Percentiles rank a stretch among this genome's conserved stretches.
phyloP scores from a whole-genome alignment of 2,797 vertebrate genomes.

The Pipistrellus pipistrellus region DNA sequence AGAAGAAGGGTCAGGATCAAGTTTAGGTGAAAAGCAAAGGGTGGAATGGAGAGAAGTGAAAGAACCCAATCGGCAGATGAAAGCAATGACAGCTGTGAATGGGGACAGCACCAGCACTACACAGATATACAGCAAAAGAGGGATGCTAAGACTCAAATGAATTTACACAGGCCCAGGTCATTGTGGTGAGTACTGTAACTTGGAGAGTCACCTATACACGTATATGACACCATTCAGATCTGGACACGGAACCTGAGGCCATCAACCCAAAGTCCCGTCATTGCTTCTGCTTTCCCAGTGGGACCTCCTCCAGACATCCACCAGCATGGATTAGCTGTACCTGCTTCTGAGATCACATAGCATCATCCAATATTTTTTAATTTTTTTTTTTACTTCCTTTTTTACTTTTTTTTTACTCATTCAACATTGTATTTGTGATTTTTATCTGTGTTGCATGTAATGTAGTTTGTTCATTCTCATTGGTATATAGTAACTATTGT shows the following conservation, averaged over 20 bases:
- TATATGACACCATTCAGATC: not conserved
- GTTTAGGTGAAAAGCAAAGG: not conserved
- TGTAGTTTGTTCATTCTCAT: not conserved
- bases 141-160: not conserved
- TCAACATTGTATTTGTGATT: not conserved
- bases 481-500: not conserved
- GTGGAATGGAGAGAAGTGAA: not conserved
- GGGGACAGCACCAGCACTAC: not conserved
- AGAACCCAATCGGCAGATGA: not conserved
- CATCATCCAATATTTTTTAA: not conserved
- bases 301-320: not conserved
- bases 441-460: not conserved
- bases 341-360: not conserved
- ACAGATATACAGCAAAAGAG: not conserved
- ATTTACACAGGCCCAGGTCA: not conserved
- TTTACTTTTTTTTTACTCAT: not conserved
- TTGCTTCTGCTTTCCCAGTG: not conserved
- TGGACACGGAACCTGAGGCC: not conserved
- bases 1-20: not conserved
- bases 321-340: not conserved
- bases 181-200: not conserved
- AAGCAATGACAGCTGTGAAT: not conserved
- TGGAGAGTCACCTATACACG: not conserved
- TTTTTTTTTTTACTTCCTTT: no score
- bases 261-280: fast-evolving